These are phyloP conservation scores for Xylophagus ater DNA, from an alignment of 2,888 invertebrate genomes.

Conservation along the genomic window DNA sequence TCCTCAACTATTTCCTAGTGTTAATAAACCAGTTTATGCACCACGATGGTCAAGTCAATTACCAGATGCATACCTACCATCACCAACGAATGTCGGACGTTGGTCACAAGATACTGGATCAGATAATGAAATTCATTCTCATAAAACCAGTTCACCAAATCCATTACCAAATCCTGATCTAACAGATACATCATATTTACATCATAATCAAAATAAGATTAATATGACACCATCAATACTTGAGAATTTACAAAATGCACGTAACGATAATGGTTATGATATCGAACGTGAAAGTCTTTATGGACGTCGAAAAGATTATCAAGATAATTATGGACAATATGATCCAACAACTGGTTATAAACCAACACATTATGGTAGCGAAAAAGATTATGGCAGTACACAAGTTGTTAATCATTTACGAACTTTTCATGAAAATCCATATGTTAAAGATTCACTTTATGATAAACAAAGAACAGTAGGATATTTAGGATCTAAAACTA, in stretches of 20 bases:
- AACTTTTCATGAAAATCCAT: conserved; percentile 34
- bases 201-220: conserved; percentile 42
- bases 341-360: conserved; percentile 20
- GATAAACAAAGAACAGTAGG: conserved; percentile 34
- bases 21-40: conserved; percentile 50
- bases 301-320: conserved; percentile 32
- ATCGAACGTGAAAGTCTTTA: conserved; percentile 31
- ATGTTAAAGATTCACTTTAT: conserved; percentile 35
- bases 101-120: conserved; percentile 75
- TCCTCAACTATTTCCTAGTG: conserved; percentile 56
- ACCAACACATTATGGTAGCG: conserved; percentile 29
- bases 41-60: conserved; percentile 58
- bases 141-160: conserved; percentile 54
- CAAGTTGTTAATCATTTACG: conserved; percentile 38
- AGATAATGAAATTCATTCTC: conserved; percentile 54
- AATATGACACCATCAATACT: conserved; percentile 45
- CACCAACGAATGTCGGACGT: conserved; percentile 45
- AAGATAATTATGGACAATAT: conserved; percentile 34
- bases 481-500: conserved; percentile 28
- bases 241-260: conserved; percentile 49
- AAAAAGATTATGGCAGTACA: conserved; percentile 32
- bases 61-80: conserved; percentile 51
- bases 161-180: conserved; percentile 68
- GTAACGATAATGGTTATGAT: conserved; percentile 34
- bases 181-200: conserved; percentile 50